Base-by-base conservation (phyloP, 2,888 invertebrate genomes). In the Drosophila limbata region DNA sequence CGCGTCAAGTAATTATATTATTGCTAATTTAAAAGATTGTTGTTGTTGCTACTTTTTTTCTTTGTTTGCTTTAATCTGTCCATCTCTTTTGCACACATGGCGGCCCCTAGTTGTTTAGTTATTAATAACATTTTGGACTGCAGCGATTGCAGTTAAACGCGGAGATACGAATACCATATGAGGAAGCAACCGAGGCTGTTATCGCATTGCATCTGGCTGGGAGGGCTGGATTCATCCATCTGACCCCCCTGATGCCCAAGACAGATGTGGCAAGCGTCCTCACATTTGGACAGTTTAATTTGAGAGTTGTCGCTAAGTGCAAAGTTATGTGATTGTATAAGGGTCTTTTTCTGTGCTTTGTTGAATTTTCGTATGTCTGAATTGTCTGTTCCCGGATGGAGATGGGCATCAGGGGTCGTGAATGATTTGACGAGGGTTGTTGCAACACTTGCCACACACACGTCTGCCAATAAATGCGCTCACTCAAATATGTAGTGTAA, bases 1-100 rank as follows among this genome's bases (percentile, higher is more conserved):
- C 59, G 88, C 84, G 88, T 77, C 89, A 81, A 79, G 82, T 81
- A 84, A 84, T 84, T 84, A 84, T 87, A 81, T 84, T 84, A 89
- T 89, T 89, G 84, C 84, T 84, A 84, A 89, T 84, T 84, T 89
- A 53, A 72, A 77, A 79, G 59, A 65, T 74, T 72, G 69, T 77
- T 63, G 55, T 33, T 61, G 60, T 40, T 52, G 25, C 11, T 45
- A 8, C 19, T 15, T 39, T 4, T 40, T 56, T 37, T n/a, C 31
- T 40, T 55, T 71, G 40, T 44, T 51, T 21, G n/a, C 17, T 52
- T 60, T n/a, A 11, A 44, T 39, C 42, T 44, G 8, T 11, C 45
- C 48, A 45, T 61, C 45, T 59, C 63, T 48, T 31, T 63, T 39
- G 8, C 25, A 9, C 40, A 39, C 39, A 17, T 64, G 13, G 48